These are phyloP conservation scores for Phaonia tiefii DNA, from an alignment of 2,888 invertebrate species.

Conservation along the genomic window DNA sequence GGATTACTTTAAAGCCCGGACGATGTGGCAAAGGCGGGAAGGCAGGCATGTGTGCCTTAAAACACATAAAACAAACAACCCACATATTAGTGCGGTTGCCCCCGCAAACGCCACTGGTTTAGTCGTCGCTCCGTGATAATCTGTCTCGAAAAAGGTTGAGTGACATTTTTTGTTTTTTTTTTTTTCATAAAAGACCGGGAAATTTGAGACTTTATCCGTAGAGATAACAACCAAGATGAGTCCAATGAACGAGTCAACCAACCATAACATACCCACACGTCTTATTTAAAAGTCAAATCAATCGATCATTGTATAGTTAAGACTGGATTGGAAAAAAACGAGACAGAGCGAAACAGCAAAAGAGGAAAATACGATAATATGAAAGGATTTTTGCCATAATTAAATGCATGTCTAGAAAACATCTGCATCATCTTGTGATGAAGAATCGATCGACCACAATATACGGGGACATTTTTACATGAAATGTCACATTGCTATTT, in stretches of 20 bases:
- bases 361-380: background rate
- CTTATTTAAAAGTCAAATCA: conserved; percentile 31
- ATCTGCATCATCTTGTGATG: conserved; percentile 34
- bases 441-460: background rate
- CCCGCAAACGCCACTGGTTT: background rate
- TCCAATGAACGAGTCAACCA: background rate
- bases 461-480: conserved; percentile 35
- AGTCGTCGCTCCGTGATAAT: conserved; percentile 2
- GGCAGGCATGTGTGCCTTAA: no score
- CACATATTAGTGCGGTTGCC: conserved; percentile 39
- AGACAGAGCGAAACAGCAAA: no score
- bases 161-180: no score
- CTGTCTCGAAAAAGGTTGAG: conserved; percentile 35
- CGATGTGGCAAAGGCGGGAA: no score
- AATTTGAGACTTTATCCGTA: conserved; percentile 35
- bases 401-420: conserved; percentile 14
- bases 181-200: conserved; percentile 47
- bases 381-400: conserved; percentile 41
- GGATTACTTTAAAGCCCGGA: background rate
- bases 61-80: conserved; percentile 45
- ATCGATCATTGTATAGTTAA: conserved; percentile 50
- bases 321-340: background rate
- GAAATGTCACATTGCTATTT: background rate
- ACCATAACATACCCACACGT: background rate
- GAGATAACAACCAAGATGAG: conserved; percentile 39